A percentile compares a stretch with the other conserved stretches of the same genome.
Conservation (phyloP, 2,113 vertebrate species). For the Amphiprion percula region DNA sequence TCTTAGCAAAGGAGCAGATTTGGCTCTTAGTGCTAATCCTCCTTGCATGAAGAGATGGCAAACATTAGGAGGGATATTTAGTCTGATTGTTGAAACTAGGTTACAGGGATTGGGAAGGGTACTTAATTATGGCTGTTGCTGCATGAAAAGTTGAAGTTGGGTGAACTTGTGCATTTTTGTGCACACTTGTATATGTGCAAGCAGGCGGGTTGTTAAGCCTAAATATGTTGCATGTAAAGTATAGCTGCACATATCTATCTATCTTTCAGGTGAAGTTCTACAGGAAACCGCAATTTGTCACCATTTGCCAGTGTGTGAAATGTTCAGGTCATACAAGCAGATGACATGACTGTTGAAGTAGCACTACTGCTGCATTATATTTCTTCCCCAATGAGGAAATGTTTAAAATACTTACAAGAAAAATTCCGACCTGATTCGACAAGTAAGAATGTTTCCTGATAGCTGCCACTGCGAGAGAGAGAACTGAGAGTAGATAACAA, state of each 20-base stretch:
- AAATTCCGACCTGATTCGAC: neutral
- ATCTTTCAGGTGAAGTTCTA: slow-evolving; percentile 1
- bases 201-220: neutral
- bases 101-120: slow-evolving; percentile 67
- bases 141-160: slow-evolving; percentile 54
- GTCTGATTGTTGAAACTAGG: slow-evolving; percentile 75
- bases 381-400: neutral
- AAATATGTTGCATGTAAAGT: slow-evolving; percentile 25
- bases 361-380: neutral
- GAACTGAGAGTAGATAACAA: neutral
- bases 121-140: slow-evolving; percentile 62
- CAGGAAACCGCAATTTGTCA: neutral
- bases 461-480: neutral
- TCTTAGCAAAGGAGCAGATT: slow-evolving; percentile 77
- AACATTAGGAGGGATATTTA: slow-evolving; percentile 75
- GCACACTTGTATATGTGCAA: neutral
- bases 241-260: neutral
- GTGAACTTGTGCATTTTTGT: neutral
- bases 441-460: neutral
- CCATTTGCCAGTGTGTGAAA: neutral
- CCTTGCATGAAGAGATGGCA: slow-evolving; percentile 72
- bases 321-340: neutral
- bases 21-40: slow-evolving; percentile 76
- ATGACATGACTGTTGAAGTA: neutral
- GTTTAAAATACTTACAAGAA: neutral